Conservation (phyloP, 2,888 invertebrate species). For the Allophyes oxyacanthae region DNA sequence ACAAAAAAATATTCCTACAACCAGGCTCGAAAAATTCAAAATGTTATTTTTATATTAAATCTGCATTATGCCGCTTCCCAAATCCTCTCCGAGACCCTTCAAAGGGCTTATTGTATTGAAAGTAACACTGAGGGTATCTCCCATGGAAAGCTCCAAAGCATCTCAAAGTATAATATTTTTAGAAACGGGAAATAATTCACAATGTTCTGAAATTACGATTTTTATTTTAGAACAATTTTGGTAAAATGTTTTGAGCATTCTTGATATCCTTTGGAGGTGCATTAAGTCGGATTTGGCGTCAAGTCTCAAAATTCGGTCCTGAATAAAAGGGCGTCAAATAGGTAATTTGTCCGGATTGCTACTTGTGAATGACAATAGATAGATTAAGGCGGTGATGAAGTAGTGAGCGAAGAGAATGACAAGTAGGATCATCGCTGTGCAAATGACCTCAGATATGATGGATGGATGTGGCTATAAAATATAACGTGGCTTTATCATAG, state of each 20-base stretch:
- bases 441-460: slow-evolving; percentile 32
- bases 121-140: slow-evolving; percentile 35
- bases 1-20: too few relatives aligned
- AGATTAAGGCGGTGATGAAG: slow-evolving; percentile 54
- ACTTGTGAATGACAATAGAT: slow-evolving; percentile 43
- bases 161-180: slow-evolving; percentile 27
- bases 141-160: slow-evolving; percentile 19
- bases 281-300: slow-evolving; percentile 34
- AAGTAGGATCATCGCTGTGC: slow-evolving; percentile 53
- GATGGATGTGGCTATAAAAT: too few relatives aligned
- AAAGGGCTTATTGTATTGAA: slow-evolving; percentile 36
- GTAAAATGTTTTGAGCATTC: slow-evolving; percentile 33
- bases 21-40: too few relatives aligned
- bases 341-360: slow-evolving; percentile 35
- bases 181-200: slow-evolving; percentile 27
- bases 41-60: slow-evolving; percentile 5
- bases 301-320: slow-evolving; percentile 21
- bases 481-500: too few relatives aligned
- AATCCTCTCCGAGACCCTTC: slow-evolving; percentile 32
- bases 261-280: slow-evolving; percentile 30
- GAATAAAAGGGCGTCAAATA: too few relatives aligned
- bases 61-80: slow-evolving; percentile 19
- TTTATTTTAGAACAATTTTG: slow-evolving; percentile 28
- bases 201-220: slow-evolving; percentile 33
- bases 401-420: slow-evolving; percentile 49